Evolutionary conservation across 2,888 invertebrate species (phyloP), one percentile per base, ranked within the genome.

Genomic region (Archaeoteleia sp.): DNA sequence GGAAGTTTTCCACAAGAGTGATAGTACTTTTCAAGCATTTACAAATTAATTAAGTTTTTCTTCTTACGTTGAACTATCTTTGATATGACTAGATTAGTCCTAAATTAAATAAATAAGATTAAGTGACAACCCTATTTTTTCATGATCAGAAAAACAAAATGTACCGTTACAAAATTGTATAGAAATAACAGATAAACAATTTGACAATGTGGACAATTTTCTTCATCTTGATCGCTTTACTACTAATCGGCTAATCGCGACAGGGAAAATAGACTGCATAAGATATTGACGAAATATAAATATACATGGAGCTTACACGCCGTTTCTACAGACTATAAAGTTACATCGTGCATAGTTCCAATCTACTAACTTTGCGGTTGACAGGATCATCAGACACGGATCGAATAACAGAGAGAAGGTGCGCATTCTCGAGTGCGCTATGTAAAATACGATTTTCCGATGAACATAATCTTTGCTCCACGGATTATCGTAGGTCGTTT

Each of bases 321-420:
- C 29, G 29, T 29, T 29, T 29, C 39, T 25, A 46, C 43, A 32
- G 32, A 53, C 55, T 66, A 54, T 54, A 54, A 67, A 53, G 60
- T 60, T 60, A 65, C 54, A 49, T 32, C 43, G 61, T 32, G 20
- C 65, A 40, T 25, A 67, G 60, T 75, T 73, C 62, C 67, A 63
- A 70, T 62, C 71, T 62, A 55, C 71, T 73, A 74, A 73, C 62
- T 60, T 57, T 62, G 73, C 63, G 69, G 73, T 76, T 72, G 70
- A 73, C 70, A 46, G 75, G 63, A 74, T 75, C 74, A 76, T 69
- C 67, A 60, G 62, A 57, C 51, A 53, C 46, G 37, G 53, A 61
- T 63, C 51, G 60, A 70, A 67, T 72, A 57, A 13, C 61, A 46
- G 42, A 43, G 55, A 69, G 62, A 67, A 51, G 39, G 43, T 15